Evolutionary conservation across 2,113 vertebrate genomes (phyloP), one percentile per base, ranked within the genome.

Genomic region (Rhodinocichla rosea): DNA sequence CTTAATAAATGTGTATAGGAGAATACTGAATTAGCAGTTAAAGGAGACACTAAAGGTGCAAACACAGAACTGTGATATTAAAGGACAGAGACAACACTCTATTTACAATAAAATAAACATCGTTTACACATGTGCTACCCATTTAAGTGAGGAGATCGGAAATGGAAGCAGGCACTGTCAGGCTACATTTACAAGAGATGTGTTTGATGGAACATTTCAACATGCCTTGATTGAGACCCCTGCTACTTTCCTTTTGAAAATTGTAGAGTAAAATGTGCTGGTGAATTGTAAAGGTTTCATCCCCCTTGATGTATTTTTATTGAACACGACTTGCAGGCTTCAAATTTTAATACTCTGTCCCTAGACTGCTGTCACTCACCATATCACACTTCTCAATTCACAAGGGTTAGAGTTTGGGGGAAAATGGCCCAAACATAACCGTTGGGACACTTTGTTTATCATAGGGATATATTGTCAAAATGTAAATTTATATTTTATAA

Each of bases 311-410:
- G 74, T 95, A 80, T 96, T 97, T 97, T 97, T 95, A 95, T 88
- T 97, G 97, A 98, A 95, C 56, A 91, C 7, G 40, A 96, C 90
- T 95, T 94, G 81, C 69, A 96, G 6, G 13, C 82, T 95, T 97
- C 94, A 94, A 67, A 94, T 95, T 97, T 98, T 97, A 97, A 97
- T 97, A 97, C 96, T 97, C 88, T 81, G 81, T 83, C 94, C 67
- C 18, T 67, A 70, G 52, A 94, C 75, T 94, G 60, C 89, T 97
- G 94, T 97, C 96, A 98, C 67, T 98, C 95, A 83, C 86, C n/a
- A 26, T 82, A 45, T 23, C 74, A 57, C 64, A 62, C 40, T 92
- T 45, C 63, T 42, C 37, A 84, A 74, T 91, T 97, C 87, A 91
- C 69, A 91, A 53, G 27, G 67, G 53, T 56, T 88, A 69, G n/a